Base-by-base conservation (phyloP, 30 jellyfish, hydroid and myxozoan genomes). In the Chrysaora quinquecirrha region DNA sequence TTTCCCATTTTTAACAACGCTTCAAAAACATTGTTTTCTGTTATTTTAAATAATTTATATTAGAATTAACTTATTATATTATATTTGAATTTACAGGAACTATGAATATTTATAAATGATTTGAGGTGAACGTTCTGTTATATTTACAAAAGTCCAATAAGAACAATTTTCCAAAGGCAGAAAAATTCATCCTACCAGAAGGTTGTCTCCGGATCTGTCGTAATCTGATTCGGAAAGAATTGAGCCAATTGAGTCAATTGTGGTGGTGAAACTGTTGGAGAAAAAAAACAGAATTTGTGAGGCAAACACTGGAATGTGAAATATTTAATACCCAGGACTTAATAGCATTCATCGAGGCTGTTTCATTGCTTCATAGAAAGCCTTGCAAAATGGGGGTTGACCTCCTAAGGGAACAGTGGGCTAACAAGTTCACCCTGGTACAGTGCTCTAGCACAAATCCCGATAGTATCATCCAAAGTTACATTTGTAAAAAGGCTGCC, bases 211-310 rank as follows among this genome's bases (percentile, higher is more conserved):
- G 2, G 98, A 88, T 25, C 76, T 75, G 84, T 86, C 96, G 38
- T 86, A 93, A 19, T 93, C 97, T 23, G 98, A 93, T 66, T 96
- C 93, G 4, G 98, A 84, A 52, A 93, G 83, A 48, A 87, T 66
- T 19, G 96, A 84, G 29, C 83, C 96, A 75, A 77, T 71, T 4
- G 98, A 93, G 16, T 93, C 98, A 18, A 82, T 93, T 12, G 93
- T 77, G 9, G 98, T 64, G 2, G 90, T 86, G 74, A 71, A 93
- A 80, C 98, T 93, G 63, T 3, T 66, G 73, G 34, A 82, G 69
- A 33, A 85, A 20, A 33, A 12, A 56, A 52, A 23, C 19, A 7
- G 1, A 32, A 9, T 9, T n/a, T n/a, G n/a, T n/a, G n/a, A n/a
- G n/a, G n/a, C n/a, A n/a, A n/a, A n/a, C n/a, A n/a, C n/a, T n/a